A percentile compares a stretch with the other conserved stretches of the same genome.
Evolutionary conservation across 2,888 invertebrate genomes (phyloP).

Genomic region (Pteria penguin): DNA sequence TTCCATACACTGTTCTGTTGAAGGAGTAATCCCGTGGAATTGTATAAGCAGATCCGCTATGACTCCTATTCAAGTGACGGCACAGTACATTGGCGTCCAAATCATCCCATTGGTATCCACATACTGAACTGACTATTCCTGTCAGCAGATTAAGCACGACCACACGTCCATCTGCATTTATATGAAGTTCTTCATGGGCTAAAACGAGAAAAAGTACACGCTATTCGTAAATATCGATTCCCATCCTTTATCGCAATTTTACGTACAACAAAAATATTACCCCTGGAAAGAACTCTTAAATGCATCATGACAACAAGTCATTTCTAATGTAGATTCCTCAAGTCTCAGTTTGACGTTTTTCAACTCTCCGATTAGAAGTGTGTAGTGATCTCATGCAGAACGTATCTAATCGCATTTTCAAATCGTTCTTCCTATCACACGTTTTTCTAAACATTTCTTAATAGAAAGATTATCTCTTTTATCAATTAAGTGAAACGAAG

Average conservation of each 20-base stretch:
- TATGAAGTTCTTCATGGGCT: not conserved
- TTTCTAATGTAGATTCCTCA: too few relatives aligned
- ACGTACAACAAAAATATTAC: too few relatives aligned
- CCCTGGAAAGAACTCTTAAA: too few relatives aligned
- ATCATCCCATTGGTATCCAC: constrained; percentile 13
- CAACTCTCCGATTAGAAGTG: too few relatives aligned
- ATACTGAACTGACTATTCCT: constrained; percentile 1
- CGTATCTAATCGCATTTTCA: too few relatives aligned
- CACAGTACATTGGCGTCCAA: constrained; percentile 25
- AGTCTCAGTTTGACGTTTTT: too few relatives aligned
- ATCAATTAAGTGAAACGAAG: too few relatives aligned
- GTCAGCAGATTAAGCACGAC: not conserved
- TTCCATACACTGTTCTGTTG: not conserved
- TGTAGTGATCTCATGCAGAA: too few relatives aligned
- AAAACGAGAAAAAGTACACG: not conserved
- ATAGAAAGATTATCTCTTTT: too few relatives aligned
- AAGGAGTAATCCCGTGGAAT: not conserved
- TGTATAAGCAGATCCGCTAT: not conserved
- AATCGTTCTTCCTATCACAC: too few relatives aligned
- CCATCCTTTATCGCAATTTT: not conserved
- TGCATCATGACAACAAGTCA: too few relatives aligned
- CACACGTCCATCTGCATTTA: not conserved
- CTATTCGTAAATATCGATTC: not conserved
- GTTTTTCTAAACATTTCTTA: too few relatives aligned
- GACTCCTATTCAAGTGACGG: constrained; percentile 9